phyloP scores from a whole-genome alignment of 2,113 vertebrate species.

The Erythrocebus patas region DNA sequence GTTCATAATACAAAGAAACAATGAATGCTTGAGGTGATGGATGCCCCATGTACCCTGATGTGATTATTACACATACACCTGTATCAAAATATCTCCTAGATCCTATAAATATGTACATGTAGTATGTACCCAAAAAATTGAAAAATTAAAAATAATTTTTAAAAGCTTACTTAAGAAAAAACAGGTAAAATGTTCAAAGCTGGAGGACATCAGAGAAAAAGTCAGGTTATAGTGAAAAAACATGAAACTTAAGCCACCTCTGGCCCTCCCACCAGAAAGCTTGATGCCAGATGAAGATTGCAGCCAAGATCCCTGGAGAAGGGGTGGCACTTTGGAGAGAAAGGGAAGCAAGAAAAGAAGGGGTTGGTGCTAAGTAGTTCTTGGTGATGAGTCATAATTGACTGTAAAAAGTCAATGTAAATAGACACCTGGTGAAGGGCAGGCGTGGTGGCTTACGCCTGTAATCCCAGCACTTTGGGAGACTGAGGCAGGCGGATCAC shows the following conservation, averaged over 20 bases:
- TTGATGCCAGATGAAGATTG: neutral
- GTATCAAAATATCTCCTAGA: too few relatives aligned
- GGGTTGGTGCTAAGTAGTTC: neutral
- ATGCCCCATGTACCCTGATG: too few relatives aligned
- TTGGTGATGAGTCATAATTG: neutral
- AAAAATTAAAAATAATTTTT: too few relatives aligned
- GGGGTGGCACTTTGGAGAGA: neutral
- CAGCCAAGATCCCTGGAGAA: neutral
- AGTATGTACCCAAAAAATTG: too few relatives aligned
- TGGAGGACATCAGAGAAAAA: neutral
- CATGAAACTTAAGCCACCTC: neutral
- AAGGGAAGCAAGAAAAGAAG: neutral
- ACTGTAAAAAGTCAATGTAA: neutral
- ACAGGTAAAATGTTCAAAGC: neutral
- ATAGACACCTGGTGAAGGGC: neutral
- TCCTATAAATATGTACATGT: too few relatives aligned
- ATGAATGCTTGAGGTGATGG: too few relatives aligned
- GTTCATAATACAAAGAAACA: too few relatives aligned
- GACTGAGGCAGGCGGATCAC: too few relatives aligned
- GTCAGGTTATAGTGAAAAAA: neutral
- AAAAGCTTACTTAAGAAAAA: neutral
- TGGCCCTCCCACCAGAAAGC: neutral
- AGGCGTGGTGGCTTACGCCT: fast-evolving
- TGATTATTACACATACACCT: too few relatives aligned
- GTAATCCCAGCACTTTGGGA: too few relatives aligned